Percentiles rank a stretch among this genome's conserved stretches.
phyloP scores from a whole-genome alignment of 2,113 vertebrate genomes.

The Oncorhynchus clarkii region DNA sequence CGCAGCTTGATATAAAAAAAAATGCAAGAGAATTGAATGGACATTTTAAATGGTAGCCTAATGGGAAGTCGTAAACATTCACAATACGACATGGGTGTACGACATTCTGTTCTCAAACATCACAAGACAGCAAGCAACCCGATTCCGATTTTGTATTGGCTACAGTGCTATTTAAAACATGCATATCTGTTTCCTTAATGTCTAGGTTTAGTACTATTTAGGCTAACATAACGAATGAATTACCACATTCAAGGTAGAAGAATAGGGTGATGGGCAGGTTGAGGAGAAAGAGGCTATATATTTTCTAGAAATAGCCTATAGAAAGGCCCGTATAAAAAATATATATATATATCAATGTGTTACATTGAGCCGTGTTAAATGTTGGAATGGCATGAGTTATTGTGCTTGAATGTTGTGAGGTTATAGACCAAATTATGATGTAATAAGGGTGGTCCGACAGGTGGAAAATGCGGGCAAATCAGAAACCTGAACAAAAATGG shows the following conservation, averaged over 20 bases:
- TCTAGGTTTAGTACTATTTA: background rate
- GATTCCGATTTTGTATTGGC: too few relatives aligned
- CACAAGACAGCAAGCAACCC: too few relatives aligned
- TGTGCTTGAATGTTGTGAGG: too few relatives aligned
- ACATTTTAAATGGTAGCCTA: too few relatives aligned
- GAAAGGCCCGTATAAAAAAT: background rate
- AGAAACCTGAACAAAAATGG: background rate
- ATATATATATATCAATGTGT: slow-evolving; percentile 34
- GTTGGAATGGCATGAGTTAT: background rate
- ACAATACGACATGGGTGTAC: too few relatives aligned
- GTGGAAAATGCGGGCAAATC: slow-evolving; percentile 3
- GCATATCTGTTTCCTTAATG: background rate
- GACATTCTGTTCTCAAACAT: too few relatives aligned
- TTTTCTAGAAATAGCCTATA: too few relatives aligned
- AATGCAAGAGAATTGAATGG: too few relatives aligned
- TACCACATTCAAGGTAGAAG: background rate
- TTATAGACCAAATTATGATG: background rate
- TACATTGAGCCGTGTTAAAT: background rate
- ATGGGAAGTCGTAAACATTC: background rate
- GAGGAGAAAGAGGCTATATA: too few relatives aligned
- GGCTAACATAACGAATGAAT: background rate
- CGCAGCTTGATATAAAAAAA: too few relatives aligned
- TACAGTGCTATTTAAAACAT: background rate
- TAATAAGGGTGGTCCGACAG: background rate
- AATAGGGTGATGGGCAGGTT: background rate